These are phyloP conservation scores for Embiotoca jacksoni DNA, from an alignment of 2,113 vertebrate genomes.

Conservation along the genomic window DNA sequence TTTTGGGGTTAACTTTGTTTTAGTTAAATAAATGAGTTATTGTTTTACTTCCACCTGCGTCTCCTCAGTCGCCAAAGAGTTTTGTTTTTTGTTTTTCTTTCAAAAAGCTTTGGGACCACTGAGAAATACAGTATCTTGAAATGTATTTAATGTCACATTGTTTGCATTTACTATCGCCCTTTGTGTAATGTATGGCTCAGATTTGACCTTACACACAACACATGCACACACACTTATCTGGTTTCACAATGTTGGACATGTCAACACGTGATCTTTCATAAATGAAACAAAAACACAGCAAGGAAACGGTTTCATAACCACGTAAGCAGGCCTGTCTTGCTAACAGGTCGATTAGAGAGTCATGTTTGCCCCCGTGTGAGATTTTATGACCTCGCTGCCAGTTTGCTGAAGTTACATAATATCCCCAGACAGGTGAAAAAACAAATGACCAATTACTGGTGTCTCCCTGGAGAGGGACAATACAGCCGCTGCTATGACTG, in stretches of 20 bases:
- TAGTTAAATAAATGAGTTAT: no score
- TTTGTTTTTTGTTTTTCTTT: no score
- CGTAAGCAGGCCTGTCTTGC: conserved; percentile 19
- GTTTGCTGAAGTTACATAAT: conserved; percentile 66
- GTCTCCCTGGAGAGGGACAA: conserved; percentile 49
- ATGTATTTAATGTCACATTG: background rate
- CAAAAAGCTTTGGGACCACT: no score
- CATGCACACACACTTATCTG: background rate
- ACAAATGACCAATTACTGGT: conserved; percentile 70
- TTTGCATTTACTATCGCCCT: background rate
- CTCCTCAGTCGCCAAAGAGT: no score
- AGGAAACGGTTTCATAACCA: conserved; percentile 40
- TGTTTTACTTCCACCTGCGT: no score
- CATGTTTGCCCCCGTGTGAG: conserved; percentile 34
- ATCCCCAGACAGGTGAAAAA: conserved; percentile 71
- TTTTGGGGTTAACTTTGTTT: no score
- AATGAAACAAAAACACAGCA: conserved; percentile 4
- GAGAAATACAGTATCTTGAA: background rate
- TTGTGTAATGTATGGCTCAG: background rate
- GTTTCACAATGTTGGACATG: conserved; percentile 14
- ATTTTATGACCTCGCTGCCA: conserved; percentile 57
- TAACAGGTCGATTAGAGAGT: conserved; percentile 42
- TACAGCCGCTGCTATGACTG: conserved; percentile 24
- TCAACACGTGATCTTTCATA: conserved; percentile 7
- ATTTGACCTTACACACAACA: background rate